A percentile compares a stretch with the other conserved stretches of the same genome.
These are phyloP conservation scores for Lacerta viridis DNA, from an alignment of 2,797 vertebrate genomes.

Conservation along the genomic window DNA sequence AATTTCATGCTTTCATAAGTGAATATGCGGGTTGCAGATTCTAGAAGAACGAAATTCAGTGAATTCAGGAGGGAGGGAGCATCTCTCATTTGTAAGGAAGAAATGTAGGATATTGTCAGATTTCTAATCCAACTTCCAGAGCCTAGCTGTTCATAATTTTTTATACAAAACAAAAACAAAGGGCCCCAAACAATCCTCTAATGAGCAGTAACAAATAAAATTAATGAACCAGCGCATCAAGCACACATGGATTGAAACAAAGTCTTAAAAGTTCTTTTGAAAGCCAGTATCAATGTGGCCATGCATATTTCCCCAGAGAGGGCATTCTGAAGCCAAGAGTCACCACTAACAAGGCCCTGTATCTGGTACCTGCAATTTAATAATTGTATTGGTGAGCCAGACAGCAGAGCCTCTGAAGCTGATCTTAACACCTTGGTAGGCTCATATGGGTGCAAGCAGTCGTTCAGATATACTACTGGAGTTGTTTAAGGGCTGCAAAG, in stretches of 20 bases:
- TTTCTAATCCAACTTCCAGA: no score
- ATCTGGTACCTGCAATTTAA: neutral
- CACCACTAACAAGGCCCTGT: neutral
- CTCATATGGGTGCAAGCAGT: neutral
- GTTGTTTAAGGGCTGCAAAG: no score
- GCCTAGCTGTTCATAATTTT: no score
- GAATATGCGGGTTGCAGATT: neutral
- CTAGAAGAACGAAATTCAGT: neutral
- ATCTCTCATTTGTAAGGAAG: neutral
- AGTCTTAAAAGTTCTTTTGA: neutral
- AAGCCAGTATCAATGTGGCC: neutral
- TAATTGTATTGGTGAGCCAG: neutral
- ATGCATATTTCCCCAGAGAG: neutral
- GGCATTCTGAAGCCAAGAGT: neutral
- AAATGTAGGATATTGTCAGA: no score
- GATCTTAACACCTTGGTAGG: neutral
- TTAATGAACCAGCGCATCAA: neutral
- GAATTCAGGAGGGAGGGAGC: neutral
- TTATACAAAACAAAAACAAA: no score
- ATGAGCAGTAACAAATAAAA: neutral
- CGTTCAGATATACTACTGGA: no score
- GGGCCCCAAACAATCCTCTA: neutral
- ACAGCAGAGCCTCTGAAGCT: neutral
- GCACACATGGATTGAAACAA: neutral
- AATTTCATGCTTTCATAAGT: neutral